Conservation (phyloP, 2,113 vertebrate species). For the Chlamydotis undulata region DNA sequence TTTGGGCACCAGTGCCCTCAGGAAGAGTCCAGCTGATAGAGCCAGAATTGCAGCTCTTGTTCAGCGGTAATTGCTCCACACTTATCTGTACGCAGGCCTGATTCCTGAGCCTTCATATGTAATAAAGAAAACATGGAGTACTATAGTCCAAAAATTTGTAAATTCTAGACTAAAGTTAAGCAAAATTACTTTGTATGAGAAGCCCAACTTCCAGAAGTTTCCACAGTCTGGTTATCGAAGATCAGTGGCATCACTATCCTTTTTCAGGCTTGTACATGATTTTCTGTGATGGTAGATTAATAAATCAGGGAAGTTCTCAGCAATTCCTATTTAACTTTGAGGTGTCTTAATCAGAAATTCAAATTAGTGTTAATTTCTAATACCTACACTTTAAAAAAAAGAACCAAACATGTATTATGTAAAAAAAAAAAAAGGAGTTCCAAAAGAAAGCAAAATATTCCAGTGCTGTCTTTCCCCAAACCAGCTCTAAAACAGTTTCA, state of each 20-base stretch:
- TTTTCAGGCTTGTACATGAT: background rate
- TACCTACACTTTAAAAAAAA: background rate
- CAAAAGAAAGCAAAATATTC: background rate
- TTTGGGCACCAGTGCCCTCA: background rate
- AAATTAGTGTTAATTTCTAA: background rate
- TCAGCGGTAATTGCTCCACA: background rate
- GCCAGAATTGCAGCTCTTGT: background rate
- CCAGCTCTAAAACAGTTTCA: background rate
- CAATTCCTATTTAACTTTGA: background rate
- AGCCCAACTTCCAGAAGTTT: background rate
- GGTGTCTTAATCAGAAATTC: background rate
- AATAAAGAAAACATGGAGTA: background rate
- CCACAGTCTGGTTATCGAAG: accelerated
- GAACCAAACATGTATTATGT: background rate
- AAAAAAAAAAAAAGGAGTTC: background rate
- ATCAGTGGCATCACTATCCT: background rate
- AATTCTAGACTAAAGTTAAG: background rate
- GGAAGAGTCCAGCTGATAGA: background rate
- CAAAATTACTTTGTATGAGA: background rate
- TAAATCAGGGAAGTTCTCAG: background rate
- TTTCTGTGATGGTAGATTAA: background rate
- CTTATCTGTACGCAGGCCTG: background rate
- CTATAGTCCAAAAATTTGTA: background rate
- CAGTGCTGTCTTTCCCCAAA: background rate
- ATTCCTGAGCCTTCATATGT: background rate